Base-by-base conservation (phyloP, 2,797 vertebrate genomes). In the Enteromius argenteus region DNA sequence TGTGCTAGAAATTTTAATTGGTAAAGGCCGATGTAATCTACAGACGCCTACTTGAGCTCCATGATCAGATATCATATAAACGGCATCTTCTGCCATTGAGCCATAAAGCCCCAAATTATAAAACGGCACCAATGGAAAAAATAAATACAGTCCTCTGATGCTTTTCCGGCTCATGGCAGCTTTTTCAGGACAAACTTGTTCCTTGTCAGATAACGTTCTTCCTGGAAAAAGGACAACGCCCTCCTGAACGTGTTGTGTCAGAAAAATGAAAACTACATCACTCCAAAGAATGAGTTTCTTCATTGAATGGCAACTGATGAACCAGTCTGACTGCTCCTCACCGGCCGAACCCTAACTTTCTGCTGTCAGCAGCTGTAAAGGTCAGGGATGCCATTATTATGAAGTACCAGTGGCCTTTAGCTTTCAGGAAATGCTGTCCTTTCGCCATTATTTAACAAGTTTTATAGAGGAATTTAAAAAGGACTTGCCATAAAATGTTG, bases 351-450 rank as follows among this genome's bases (percentile, higher is more conserved):
- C 32, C 46, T 62, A 10, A 42, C 39, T 79, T 83, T 81, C 58
- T 68, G 46, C 19, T 51, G 53, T 85, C 84, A 84, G 81, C 84
- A 84, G 27, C 30, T 72, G 44, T 42, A 81, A 78, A 87, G 86
- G 81, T 86, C 84, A 84, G 77, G 11, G 60, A 27, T 30, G 81
- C 11, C 81, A 81, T 86, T 81, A 86, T 58, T 56, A 60, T 46
- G 42, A 66, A 68, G 60, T 15, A 80, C 32, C 37, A 74, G 7
- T 37, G 62, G 37, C 78, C 79, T 82, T 86, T 74, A 74, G 44
- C 58, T 75, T 23, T 3, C 4, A 56, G 46, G 15, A 19, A 84
- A 71, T 21, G 46, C 23, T 46, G 46, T 23, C 19, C 0, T 19
- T 35, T 83, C 35, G 46, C n/a, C 44, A 80, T 81, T 44, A 30